Conservation (phyloP, 2,113 vertebrate species). For the Microcebus lehilahytsara region DNA sequence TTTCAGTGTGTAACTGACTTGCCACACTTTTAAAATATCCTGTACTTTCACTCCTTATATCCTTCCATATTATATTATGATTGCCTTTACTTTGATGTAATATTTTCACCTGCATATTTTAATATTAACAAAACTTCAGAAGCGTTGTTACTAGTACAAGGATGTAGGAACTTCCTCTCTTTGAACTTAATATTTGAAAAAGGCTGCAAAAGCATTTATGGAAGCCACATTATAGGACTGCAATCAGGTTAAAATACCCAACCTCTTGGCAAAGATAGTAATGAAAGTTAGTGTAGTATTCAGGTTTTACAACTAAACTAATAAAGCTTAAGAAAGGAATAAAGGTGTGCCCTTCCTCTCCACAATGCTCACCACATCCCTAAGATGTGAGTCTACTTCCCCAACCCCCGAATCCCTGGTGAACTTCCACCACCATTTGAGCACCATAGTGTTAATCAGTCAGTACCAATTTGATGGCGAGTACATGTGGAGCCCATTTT, state of each 20-base stretch:
- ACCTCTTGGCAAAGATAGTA: not conserved
- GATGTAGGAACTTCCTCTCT: slow-evolving; percentile 19
- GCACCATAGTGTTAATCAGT: no score
- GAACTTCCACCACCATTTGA: no score
- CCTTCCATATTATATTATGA: not conserved
- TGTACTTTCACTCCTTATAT: not conserved
- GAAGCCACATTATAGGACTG: not conserved
- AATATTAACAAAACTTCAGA: slow-evolving; percentile 61
- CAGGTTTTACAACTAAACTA: not conserved
- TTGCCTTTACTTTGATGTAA: slow-evolving; percentile 58
- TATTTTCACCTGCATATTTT: slow-evolving; percentile 58
- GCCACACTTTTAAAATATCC: slow-evolving; percentile 18
- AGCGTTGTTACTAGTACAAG: not conserved
- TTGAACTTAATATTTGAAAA: slow-evolving; percentile 55
- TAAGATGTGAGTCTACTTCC: no score
- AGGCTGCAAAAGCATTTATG: not conserved
- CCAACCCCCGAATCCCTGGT: no score
- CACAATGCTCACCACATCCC: no score
- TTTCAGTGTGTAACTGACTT: not conserved
- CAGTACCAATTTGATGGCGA: no score
- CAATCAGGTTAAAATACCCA: not conserved
- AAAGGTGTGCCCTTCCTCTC: not conserved
- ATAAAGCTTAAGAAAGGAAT: not conserved
- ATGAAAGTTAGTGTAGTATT: not conserved
- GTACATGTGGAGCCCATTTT: no score